Conservation (phyloP, 2,113 vertebrate genomes). For the Corynorhinus townsendii region DNA sequence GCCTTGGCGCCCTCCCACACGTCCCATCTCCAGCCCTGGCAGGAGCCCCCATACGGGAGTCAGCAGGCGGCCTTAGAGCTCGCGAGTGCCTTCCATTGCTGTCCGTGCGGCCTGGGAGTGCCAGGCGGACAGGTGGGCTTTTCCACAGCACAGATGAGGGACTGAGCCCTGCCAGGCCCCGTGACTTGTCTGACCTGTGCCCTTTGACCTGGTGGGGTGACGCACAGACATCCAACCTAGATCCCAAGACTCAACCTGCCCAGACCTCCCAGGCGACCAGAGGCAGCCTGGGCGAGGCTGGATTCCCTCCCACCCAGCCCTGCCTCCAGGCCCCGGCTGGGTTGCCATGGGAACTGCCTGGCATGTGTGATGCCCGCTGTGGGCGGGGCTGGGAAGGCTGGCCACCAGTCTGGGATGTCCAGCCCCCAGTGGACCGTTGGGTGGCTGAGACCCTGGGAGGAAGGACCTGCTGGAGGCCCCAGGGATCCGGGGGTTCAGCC, state of each 20-base stretch:
- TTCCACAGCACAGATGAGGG: background rate
- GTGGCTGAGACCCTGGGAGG: background rate
- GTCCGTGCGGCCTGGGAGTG: background rate
- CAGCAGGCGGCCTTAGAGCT: too few relatives aligned
- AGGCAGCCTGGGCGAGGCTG: background rate
- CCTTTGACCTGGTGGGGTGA: background rate
- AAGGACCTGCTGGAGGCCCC: background rate
- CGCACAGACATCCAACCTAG: background rate
- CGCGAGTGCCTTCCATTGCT: rapidly evolving
- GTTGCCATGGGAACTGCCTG: background rate
- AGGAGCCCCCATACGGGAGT: too few relatives aligned
- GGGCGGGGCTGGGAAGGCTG: too few relatives aligned
- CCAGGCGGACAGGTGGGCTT: background rate
- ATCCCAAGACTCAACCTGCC: background rate
- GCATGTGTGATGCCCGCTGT: too few relatives aligned
- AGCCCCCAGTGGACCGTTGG: background rate
- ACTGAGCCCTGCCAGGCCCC: background rate
- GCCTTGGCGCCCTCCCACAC: background rate
- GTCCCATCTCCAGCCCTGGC: background rate
- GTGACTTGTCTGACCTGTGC: background rate
- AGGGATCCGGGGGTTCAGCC: rapidly evolving
- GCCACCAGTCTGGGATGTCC: background rate
- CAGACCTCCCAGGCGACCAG: rapidly evolving
- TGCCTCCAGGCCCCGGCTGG: background rate
- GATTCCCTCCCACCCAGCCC: background rate